Base-by-base conservation (phyloP, 2,888 invertebrate genomes). In the Acronicta leporina region DNA sequence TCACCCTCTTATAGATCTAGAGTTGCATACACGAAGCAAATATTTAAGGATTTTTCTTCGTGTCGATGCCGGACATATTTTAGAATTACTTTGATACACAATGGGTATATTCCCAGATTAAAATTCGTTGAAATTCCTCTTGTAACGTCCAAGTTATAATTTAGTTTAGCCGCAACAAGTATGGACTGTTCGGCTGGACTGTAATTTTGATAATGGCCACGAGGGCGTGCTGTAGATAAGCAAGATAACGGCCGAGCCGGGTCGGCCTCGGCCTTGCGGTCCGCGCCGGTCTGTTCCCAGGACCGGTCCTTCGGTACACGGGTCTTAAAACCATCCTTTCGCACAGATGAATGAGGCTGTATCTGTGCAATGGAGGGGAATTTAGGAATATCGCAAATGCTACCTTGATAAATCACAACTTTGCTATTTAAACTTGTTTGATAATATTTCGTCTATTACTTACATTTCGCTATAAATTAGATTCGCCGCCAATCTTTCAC, bases 191-290 rank as follows among this genome's bases (percentile, higher is more conserved):
- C 35, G 55, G 58, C 63, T 79, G 79, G 82, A 75, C 81, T 84
- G 82, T 87, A 88, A 89, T 90, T 89, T 88, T 79, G 87, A 86
- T 88, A 91, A 91, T 90, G 86, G 85, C 72, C 79, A 74, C 75
- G 69, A 71, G 81, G 76, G 74, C 65, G 73, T 74, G 62, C 80
- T 75, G 69, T 54, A 82, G 87, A 88, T 88, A 89, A 86, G 81
- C 74, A 77, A 83, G 83, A 85, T 85, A 86, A 78, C 76, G 68
- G 74, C 30, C 64, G 69, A 75, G 71, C 67, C 54, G 54, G 57
- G 57, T 63, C 48, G 61, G 61, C 53, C 56, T 62, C 56, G 61
- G 58, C 14, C 40, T 41, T 33, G 20, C 72, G 63, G 63, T 69
- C 73, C 75, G 58, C 41, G 5, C 48, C 16, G 48, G 58, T 25